Evolutionary conservation across 2,113 vertebrate genomes (phyloP), one percentile per base, ranked within the genome.

Genomic region (Ascaphus truei): DNA sequence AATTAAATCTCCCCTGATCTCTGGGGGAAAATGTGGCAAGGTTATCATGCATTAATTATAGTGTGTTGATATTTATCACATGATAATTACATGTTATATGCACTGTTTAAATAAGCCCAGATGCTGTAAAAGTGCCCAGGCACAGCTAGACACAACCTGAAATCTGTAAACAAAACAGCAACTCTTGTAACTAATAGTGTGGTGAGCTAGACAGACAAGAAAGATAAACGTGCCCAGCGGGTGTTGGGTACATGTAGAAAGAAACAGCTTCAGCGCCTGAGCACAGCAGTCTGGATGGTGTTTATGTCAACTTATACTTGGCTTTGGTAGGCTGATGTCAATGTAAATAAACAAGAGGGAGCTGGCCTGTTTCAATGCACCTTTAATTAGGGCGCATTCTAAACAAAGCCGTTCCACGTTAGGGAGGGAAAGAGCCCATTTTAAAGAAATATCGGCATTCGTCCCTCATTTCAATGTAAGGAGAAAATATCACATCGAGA

Each of bases 51-150:
- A 37, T 16, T 68, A 68, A 68, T 71, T 61, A 48, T n/a, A 71
- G 25, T 30, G 45, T 47, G 25, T 18, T 60, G 67, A 59, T 57
- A 51, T 12, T n/a, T 51, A 61, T 36, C 30, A 41, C 67, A 60
- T 41, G 57, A 61, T 71, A 60, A 71, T 71, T 71, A 52, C 20
- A 71, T 53, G 57, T 48, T 57, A 15, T 56, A 11, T 34, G 16
- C 15, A 22, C 33, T 60, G 25, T 61, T 71, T 71, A 52, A 15
- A 61, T 31, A 61, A 51, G 45, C 57, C 37, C 27, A 26, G n/a
- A 52, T 41, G 57, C 45, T 52, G 56, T 52, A 61, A 18, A 60
- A 52, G 20, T 71, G 67, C 67, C 67, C 57, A 20, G 57, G 45
- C 67, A 71, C 67, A 71, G 67, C 31, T 59, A 57, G 67, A 41